Base-by-base conservation (phyloP, 2,113 vertebrate species). In the Mormyrus lacerda region DNA sequence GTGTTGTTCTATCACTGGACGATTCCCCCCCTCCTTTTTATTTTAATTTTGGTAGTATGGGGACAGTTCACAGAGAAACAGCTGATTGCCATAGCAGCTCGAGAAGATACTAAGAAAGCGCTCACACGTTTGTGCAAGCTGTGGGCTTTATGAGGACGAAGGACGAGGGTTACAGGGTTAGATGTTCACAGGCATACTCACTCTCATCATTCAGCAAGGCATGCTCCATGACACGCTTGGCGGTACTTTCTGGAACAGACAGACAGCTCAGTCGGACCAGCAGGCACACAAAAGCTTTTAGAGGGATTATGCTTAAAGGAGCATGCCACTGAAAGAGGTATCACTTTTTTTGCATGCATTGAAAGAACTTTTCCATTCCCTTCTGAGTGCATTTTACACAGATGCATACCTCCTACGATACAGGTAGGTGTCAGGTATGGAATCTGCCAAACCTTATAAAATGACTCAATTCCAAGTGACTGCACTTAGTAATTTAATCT, bases 161-260 rank as follows among this genome's bases (percentile, higher is more conserved):
- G 47, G 85, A 53, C 50, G 10, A 15, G 5, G 50, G 85, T 87
- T 87, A 87, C 50, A 1, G 6, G 27, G 48, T 87, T 87, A 53
- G 50, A 27, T 21, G 19, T 47, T 39, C 85, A 87, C 27, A n/a
- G 53, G 35, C 39, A 92, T 93, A 94, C 98, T 99, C 96, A 99
- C 98, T 95, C 95, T 99, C 97, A 0, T 99, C 98, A 93, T 96
- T 99, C 94, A 99, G 97, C 95, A 99, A 96, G 85, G 98, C 98
- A 89, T 97, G 97, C 93, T 99, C 98, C 98, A 99, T 99, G 91
- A 98, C 95, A 83, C 92, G 95, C 91, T 93, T 95, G 94, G 96
- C 47, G 93, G 95, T 90, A 91, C 94, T 95, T 91, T 96, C 94
- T 96, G 95, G 92, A 96, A 96, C 95, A 95, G 89, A 93, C 94